Evolutionary conservation across 2,888 invertebrate genomes (phyloP).

Genomic region (Molanna angustata): DNA sequence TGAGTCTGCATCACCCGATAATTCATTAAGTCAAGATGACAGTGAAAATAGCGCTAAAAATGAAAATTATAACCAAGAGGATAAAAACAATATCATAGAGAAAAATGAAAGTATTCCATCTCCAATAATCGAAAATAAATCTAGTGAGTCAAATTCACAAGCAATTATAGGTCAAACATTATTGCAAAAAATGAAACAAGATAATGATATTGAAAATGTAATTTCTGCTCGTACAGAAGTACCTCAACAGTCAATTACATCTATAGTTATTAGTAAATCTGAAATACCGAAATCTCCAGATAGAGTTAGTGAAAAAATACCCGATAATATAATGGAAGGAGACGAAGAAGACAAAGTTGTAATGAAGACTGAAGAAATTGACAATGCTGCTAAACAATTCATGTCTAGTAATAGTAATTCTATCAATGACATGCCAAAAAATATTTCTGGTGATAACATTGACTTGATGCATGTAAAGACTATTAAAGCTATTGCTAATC

Average conservation of each 20-base stretch:
- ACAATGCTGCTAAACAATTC: conserved; percentile 24
- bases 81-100: conserved; percentile 1
- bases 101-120: background rate
- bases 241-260: conserved; percentile 42
- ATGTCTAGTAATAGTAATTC: conserved; percentile 19
- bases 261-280: conserved; percentile 48
- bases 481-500: conserved; percentile 55
- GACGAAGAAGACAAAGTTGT: conserved; percentile 47
- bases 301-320: conserved; percentile 50
- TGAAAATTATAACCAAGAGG: too few relatives aligned
- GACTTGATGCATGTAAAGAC: conserved; percentile 49
- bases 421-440: conserved; percentile 40
- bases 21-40: conserved; percentile 43
- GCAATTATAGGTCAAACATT: too few relatives aligned
- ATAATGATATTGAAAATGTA: conserved; percentile 52
- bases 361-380: conserved; percentile 16
- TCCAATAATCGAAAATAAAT: too few relatives aligned
- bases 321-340: conserved; percentile 52
- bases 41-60: conserved; percentile 15
- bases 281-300: conserved; percentile 40
- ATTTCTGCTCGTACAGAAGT: conserved; percentile 53
- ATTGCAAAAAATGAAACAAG: conserved; percentile 39
- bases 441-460: conserved; percentile 28
- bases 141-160: background rate
- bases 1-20: conserved; percentile 61